Evolutionary conservation across 1,140 invertebrate genomes (phyloP).

Genomic region (Neodiprion fabricii): DNA sequence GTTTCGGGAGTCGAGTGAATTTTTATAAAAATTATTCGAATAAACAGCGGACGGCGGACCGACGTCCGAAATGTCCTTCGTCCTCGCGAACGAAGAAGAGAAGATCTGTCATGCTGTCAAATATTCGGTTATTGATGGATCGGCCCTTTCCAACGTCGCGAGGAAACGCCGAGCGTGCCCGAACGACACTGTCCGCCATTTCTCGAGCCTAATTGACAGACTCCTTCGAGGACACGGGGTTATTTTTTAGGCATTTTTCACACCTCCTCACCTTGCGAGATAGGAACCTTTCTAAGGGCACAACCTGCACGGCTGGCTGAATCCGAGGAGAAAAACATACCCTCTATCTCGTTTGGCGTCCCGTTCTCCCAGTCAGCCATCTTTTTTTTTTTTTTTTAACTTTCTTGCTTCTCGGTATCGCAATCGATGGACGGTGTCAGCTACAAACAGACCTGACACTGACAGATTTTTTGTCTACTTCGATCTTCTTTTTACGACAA

Average conservation of each 20-base stretch:
- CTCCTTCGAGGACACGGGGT: neutral
- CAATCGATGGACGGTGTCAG: too few species aligned
- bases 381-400: too few species aligned
- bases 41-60: neutral
- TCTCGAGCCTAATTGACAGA: constrained; percentile 7
- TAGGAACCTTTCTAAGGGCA: too few species aligned
- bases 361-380: too few species aligned
- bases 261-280: neutral
- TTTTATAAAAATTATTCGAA: constrained; percentile 1
- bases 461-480: too few species aligned
- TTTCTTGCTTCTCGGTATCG: too few species aligned
- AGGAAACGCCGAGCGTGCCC: neutral
- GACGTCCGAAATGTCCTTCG: neutral
- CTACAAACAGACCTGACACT: too few species aligned
- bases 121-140: constrained; percentile 7
- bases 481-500: too few species aligned
- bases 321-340: too few species aligned
- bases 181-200: neutral
- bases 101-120: neutral
- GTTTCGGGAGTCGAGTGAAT: neutral
- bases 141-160: neutral
- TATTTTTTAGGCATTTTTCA: neutral
- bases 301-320: too few species aligned
- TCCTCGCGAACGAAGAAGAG: neutral
- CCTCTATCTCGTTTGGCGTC: too few species aligned